phyloP scores from a whole-genome alignment of 2,888 invertebrate genomes.

The Drosophila multiciliata region DNA sequence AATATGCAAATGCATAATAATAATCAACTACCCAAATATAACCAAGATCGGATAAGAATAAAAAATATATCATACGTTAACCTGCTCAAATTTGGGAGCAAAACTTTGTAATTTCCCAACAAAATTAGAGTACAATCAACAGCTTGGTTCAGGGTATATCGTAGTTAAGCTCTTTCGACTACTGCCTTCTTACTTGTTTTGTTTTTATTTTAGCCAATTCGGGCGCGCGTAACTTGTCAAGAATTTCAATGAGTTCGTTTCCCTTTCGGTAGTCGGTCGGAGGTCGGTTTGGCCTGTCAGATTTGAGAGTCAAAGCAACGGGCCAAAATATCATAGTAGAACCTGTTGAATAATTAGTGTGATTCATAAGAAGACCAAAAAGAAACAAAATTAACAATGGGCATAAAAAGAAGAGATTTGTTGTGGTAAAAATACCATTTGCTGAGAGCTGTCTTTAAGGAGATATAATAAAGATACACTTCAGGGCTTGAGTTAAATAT shows the following conservation, averaged over 20 bases:
- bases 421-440: conserved; percentile 9
- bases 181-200: conserved; percentile 20
- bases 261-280: conserved; percentile 74
- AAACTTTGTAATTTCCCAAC: too few relatives aligned
- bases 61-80: too few relatives aligned
- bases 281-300: conserved; percentile 15
- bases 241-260: conserved; percentile 81
- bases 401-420: conserved; percentile 16
- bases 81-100: too few relatives aligned
- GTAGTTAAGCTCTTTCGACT: too few relatives aligned
- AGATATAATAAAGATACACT: not conserved
- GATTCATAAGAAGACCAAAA: conserved; percentile 32
- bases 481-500: not conserved
- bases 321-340: conserved; percentile 40
- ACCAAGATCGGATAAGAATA: too few relatives aligned
- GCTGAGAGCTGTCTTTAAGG: not conserved
- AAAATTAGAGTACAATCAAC: too few relatives aligned
- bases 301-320: conserved; percentile 39
- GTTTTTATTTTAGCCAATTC: conserved; percentile 66
- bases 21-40: fast-evolving
- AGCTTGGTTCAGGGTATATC: too few relatives aligned
- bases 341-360: conserved; percentile 70
- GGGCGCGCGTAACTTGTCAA: conserved; percentile 62
- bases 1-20: too few relatives aligned
- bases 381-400: conserved; percentile 35